Percentiles rank a stretch among this genome's conserved stretches.
Evolutionary conservation across 2,113 vertebrate species (phyloP).

Genomic region (Rhabdornis inornatus): DNA sequence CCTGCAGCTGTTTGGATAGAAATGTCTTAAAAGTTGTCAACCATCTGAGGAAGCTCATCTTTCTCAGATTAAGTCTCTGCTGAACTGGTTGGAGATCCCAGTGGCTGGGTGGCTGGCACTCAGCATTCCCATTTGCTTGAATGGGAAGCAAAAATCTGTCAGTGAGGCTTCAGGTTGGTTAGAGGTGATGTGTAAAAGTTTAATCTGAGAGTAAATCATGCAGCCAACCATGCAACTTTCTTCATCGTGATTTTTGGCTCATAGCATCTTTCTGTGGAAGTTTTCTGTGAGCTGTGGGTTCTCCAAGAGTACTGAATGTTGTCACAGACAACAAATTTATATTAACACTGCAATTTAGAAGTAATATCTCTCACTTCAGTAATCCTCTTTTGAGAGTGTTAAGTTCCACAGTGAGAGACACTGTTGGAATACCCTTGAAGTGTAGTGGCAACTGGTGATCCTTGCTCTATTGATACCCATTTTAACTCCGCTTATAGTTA

Average conservation of each 20-base stretch:
- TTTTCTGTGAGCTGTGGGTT: neutral
- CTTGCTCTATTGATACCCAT: neutral
- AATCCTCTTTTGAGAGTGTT: neutral
- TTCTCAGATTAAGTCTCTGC: neutral
- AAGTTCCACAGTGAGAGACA: neutral
- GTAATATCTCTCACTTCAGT: neutral
- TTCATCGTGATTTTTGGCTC: neutral
- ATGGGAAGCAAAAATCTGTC: neutral
- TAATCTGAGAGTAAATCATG: neutral
- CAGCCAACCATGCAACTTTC: neutral
- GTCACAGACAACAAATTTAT: neutral
- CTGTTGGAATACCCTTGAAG: neutral
- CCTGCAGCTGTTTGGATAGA: neutral
- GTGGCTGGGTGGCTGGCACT: neutral
- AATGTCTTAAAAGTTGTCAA: neutral
- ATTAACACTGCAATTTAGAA: neutral
- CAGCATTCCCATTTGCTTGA: neutral
- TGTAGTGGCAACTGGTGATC: neutral
- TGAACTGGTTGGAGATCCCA: neutral
- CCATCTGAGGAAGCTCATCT: conserved; percentile 8
- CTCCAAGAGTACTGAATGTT: neutral
- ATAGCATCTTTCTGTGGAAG: neutral
- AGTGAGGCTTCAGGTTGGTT: neutral
- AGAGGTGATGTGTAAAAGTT: neutral
- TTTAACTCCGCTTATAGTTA: neutral